A percentile compares a stretch with the other conserved stretches of the same genome.
Evolutionary conservation across 2,797 vertebrate species (phyloP).

Genomic region (Fistularia commersonii): DNA sequence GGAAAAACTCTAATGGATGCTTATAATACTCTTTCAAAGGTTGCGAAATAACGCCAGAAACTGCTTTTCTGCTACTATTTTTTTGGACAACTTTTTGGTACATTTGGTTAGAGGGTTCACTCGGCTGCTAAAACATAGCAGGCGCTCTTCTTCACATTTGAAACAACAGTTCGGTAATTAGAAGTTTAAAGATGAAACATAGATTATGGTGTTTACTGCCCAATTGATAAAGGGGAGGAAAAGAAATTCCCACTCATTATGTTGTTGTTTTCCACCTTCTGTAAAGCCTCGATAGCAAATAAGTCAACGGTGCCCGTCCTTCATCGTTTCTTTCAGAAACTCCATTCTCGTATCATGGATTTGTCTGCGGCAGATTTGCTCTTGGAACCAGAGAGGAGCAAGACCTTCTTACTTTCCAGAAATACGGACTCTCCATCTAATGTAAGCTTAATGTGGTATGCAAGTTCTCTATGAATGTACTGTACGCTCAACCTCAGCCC

Average conservation of each 20-base stretch:
- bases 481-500: constrained; percentile 24
- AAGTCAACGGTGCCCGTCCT: constrained; percentile 7
- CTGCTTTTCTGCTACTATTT: neutral
- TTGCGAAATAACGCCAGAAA: neutral
- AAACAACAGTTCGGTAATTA: too few species aligned
- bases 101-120: too few species aligned
- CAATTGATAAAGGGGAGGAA: too few species aligned
- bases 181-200: too few species aligned
- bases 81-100: too few species aligned
- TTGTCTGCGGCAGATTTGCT: constrained; percentile 84
- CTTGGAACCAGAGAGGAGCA: constrained; percentile 77
- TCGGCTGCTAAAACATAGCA: too few species aligned
- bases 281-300: neutral
- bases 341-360: constrained; percentile 84
- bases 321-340: constrained; percentile 75
- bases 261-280: too few species aligned
- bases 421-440: constrained; percentile 70
- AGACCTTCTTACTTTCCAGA: constrained; percentile 67
- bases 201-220: too few species aligned
- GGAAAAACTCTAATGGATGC: constrained; percentile 26
- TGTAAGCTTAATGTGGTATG: constrained; percentile 61
- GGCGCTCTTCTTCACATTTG: too few species aligned
- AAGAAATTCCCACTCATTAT: too few species aligned
- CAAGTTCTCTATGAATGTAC: constrained; percentile 7
- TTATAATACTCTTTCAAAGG: neutral